phyloP scores from a whole-genome alignment of 2,888 invertebrate species.

The Drosophila basisetae region DNA sequence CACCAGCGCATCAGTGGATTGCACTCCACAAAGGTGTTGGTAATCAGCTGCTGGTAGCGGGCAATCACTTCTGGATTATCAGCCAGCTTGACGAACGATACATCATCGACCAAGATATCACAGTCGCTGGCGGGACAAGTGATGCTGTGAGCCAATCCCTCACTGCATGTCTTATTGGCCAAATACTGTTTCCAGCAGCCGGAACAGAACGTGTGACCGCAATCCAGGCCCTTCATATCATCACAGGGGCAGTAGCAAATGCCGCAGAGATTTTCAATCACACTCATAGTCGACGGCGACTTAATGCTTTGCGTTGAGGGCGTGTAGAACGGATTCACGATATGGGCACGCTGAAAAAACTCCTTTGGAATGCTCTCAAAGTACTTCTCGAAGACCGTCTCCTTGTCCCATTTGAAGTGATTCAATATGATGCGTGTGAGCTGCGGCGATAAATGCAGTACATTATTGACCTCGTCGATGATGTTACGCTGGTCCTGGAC shows the following conservation, averaged over 20 bases:
- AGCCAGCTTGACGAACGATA: conserved; percentile 95
- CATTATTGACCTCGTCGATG: conserved; percentile 98
- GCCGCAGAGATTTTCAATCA: conserved; percentile 92
- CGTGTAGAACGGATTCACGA: conserved; percentile 95
- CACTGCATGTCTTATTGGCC: conserved; percentile 98
- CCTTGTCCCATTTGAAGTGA: conserved; percentile 99
- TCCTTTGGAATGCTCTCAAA: conserved; percentile 98
- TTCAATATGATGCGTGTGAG: conserved; percentile 97
- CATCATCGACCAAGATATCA: conserved; percentile 98
- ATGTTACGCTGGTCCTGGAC: conserved; percentile 98
- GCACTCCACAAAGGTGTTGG: conserved; percentile 99
- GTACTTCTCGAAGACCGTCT: conserved; percentile 98
- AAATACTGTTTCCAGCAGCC: conserved; percentile 98
- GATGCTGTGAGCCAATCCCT: conserved; percentile 97
- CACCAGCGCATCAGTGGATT: conserved; percentile 98
- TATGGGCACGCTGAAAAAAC: conserved; percentile 96
- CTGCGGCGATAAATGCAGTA: conserved; percentile 95
- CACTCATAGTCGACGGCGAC: conserved; percentile 4
- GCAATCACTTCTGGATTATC: conserved; percentile 94
- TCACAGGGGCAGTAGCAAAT: conserved; percentile 94
- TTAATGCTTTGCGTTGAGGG: conserved; percentile 87
- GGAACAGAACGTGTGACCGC: conserved; percentile 97
- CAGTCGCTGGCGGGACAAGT: conserved; percentile 98
- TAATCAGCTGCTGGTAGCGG: conserved; percentile 98
- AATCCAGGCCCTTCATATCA: conserved; percentile 97